Percentiles rank a stretch among this genome's conserved stretches.
Conservation (phyloP, 2,888 invertebrate genomes). For the Pasiphila rectangulata region DNA sequence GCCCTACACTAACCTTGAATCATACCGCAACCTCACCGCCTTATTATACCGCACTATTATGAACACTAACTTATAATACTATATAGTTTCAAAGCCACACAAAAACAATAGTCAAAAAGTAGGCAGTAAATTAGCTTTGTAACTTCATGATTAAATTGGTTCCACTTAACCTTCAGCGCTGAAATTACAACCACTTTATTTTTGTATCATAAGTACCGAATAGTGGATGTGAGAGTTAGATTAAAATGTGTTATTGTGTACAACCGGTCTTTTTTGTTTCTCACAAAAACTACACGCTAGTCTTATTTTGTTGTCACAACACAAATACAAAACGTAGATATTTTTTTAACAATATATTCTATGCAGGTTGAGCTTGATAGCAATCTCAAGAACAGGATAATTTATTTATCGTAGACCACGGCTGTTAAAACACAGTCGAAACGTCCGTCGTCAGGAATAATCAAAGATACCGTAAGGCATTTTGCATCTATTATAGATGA, state of each 20-base stretch:
- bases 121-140: slow-evolving; percentile 47
- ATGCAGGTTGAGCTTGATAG: too few relatives aligned
- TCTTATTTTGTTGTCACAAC: background rate
- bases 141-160: slow-evolving; percentile 55
- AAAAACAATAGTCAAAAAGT: slow-evolving; percentile 27
- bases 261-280: background rate
- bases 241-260: slow-evolving; percentile 15
- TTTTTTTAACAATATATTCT: too few relatives aligned
- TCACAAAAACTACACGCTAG: too few relatives aligned
- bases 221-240: slow-evolving; percentile 16
- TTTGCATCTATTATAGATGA: too few relatives aligned
- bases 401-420: too few relatives aligned
- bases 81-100: background rate
- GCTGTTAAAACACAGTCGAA: too few relatives aligned
- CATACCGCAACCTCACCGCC: too few relatives aligned
- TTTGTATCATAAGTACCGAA: slow-evolving; percentile 27
- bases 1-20: too few relatives aligned
- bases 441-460: too few relatives aligned
- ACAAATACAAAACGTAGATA: background rate
- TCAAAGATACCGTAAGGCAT: too few relatives aligned
- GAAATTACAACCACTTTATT: slow-evolving; percentile 54
- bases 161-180: slow-evolving; percentile 46
- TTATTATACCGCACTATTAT: background rate
- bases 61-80: background rate
- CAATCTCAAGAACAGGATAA: too few relatives aligned